Conservation (phyloP, 2,113 vertebrate species). For the Phaetusa simplex region DNA sequence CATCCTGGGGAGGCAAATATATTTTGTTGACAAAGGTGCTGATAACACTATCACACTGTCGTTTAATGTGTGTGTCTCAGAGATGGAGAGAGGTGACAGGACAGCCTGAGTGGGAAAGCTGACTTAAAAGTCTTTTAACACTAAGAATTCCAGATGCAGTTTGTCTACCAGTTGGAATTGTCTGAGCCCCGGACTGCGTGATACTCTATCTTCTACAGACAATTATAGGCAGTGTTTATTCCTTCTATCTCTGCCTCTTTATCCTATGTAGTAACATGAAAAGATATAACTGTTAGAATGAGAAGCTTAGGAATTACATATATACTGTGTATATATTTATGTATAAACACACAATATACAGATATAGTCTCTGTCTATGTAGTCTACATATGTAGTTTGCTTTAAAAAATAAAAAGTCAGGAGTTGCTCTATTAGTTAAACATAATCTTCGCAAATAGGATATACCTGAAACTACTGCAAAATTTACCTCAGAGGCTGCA, state of each 20-base stretch:
- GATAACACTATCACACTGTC: neutral
- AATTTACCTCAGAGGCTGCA: neutral
- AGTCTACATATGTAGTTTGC: neutral
- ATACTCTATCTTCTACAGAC: neutral
- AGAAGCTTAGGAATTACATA: neutral
- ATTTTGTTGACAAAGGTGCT: slow-evolving; percentile 40
- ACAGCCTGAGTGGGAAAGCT: neutral
- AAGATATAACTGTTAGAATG: neutral
- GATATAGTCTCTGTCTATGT: neutral
- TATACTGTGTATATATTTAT: neutral
- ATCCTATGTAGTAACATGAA: neutral
- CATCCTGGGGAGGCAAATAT: slow-evolving; percentile 5
- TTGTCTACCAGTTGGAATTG: neutral
- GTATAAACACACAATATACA: neutral
- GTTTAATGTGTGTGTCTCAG: neutral
- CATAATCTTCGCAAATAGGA: neutral
- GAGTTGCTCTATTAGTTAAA: neutral
- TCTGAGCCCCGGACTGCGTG: neutral
- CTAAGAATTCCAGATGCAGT: neutral
- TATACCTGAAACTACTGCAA: neutral
- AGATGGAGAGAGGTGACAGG: neutral
- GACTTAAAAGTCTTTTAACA: slow-evolving; percentile 20
- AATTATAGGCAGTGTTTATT: neutral
- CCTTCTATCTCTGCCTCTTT: neutral
- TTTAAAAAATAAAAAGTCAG: neutral